Percentiles rank a stretch among this genome's conserved stretches.
Conservation (phyloP, 2,888 invertebrate genomes). For the Augochlorella aurata region DNA sequence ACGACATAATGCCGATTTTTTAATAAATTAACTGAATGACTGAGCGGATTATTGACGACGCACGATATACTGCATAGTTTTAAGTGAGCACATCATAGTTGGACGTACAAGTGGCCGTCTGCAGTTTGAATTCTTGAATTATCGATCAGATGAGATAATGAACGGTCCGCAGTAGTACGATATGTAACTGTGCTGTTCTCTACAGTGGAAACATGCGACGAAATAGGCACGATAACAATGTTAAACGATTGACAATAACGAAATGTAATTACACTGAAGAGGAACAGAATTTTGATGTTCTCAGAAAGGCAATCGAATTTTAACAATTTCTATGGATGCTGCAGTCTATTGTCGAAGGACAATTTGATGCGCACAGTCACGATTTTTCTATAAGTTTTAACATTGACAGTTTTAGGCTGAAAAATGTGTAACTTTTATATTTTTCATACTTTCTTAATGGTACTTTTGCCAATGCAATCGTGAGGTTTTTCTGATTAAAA, state of each 20-base stretch:
- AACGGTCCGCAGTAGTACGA: not conserved
- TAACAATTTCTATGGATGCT: too few species aligned
- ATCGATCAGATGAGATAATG: not conserved
- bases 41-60: not conserved
- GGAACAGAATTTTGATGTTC: not conserved
- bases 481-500: too few species aligned
- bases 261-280: not conserved
- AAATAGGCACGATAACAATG: not conserved
- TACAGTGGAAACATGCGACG: not conserved
- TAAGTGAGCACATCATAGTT: not conserved
- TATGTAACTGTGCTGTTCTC: not conserved
- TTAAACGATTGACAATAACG: not conserved
- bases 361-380: too few species aligned
- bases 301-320: too few species aligned
- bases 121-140: not conserved
- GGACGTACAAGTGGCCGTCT: not conserved
- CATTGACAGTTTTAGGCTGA: too few species aligned
- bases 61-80: not conserved
- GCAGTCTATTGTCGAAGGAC: too few species aligned
- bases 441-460: too few species aligned
- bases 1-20: not conserved
- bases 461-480: too few species aligned
- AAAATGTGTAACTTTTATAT: too few species aligned
- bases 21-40: not conserved
- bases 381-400: too few species aligned